A percentile compares a stretch with the other conserved stretches of the same genome.
These are phyloP conservation scores for Pelobates fuscus DNA, from an alignment of 2,113 vertebrate species.

Conservation along the genomic window DNA sequence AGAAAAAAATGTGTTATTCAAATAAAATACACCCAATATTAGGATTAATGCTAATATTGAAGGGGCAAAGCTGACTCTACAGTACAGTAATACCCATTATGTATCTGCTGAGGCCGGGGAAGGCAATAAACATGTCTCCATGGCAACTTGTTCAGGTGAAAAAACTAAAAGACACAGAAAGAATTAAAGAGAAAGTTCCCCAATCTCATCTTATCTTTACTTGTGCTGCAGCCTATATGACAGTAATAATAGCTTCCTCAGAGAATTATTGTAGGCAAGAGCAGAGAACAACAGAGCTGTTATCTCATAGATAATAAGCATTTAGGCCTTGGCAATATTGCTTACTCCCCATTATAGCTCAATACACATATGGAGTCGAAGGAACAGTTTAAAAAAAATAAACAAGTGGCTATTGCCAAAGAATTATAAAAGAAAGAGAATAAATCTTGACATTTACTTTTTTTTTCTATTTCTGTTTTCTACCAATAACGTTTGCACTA, in stretches of 20 bases:
- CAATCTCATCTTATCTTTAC: slow-evolving; percentile 38
- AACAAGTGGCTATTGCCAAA: not conserved
- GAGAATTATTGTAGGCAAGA: slow-evolving; percentile 34
- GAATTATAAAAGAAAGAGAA: not conserved
- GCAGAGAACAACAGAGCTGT: slow-evolving; percentile 20
- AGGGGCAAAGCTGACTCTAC: slow-evolving; percentile 23
- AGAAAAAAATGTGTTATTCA: no score
- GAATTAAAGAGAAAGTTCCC: slow-evolving; percentile 31
- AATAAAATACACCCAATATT: not conserved
- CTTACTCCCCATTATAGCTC: slow-evolving; percentile 13
- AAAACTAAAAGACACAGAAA: slow-evolving; percentile 36
- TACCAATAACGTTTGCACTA: not conserved
- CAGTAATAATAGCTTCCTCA: slow-evolving; percentile 47
- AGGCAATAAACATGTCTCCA: slow-evolving; percentile 11
- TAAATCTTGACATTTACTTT: not conserved
- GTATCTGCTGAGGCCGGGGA: slow-evolving; percentile 5
- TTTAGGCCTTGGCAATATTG: slow-evolving; percentile 41
- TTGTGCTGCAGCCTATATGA: slow-evolving; percentile 46
- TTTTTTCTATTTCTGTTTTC: not conserved
- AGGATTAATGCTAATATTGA: slow-evolving; percentile 15
- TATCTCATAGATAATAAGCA: slow-evolving; percentile 42
- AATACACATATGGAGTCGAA: slow-evolving; percentile 32
- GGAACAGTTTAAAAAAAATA: not conserved
- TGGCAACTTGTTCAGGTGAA: slow-evolving; percentile 33
- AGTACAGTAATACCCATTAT: slow-evolving; percentile 11